Base-by-base conservation (phyloP, 2,797 vertebrate genomes). In the Gadopsis bispinosus region DNA sequence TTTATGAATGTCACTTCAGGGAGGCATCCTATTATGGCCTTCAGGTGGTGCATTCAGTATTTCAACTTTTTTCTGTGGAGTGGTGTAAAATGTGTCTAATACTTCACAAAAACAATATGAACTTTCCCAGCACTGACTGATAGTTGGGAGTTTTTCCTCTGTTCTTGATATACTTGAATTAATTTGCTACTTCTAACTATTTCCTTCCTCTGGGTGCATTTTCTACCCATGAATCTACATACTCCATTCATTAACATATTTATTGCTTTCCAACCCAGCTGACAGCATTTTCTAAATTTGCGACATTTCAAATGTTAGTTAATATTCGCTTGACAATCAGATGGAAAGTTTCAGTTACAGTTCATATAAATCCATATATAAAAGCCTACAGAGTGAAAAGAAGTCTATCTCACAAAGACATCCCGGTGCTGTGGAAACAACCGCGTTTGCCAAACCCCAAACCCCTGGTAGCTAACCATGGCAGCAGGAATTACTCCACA, bases 391-490 rank as follows among this genome's bases (percentile, higher is more conserved):
- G 59, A 81, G 73, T 9, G 64, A 80, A 79, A 69, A 76, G 69
- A 75, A 74, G 80, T 65, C 43, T 69, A 88, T 88, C 74, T 69
- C 75, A 66, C 77, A 79, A 86, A 89, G 87, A 82, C 81, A 81
- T 87, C 87, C 64, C 59, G 50, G 54, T 77, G 77, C 83, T 80
- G 84, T 85, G 80, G 88, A 90, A 85, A 90, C 45, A 62, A 80
- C 13, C 26, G 1, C 3, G 22, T 16, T 80, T 80, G 94, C 92
- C 93, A 94, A 93, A 94, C 88, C 91, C 89, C 87, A 89, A 91
- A 89, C 71, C 91, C 91, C 67, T 89, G 84, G 80, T 90, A 90
- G 89, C 82, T 80, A 87, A 93, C 83, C 91, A 79, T 78, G 63
- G 71, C 83, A 78, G 56, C 78, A 75, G 81, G 90, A 90, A 87